A percentile compares a stretch with the other conserved stretches of the same genome.
Conservation (phyloP, 1,140 invertebrate genomes). For the Melanaphis sacchari region DNA sequence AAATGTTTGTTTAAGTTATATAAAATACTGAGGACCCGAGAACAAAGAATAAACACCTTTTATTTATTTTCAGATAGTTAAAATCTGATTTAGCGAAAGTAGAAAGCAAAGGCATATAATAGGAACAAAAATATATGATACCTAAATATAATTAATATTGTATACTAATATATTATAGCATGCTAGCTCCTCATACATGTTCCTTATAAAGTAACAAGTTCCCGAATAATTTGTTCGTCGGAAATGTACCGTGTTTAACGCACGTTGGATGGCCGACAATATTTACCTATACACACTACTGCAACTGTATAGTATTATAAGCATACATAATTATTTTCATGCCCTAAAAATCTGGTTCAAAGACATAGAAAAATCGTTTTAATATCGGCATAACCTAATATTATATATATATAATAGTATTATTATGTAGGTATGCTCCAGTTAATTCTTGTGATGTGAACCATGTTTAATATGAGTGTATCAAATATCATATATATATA, state of each 20-base stretch:
- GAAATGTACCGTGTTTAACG: slow-evolving; percentile 44
- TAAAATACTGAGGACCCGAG: neutral
- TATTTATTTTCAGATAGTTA: neutral
- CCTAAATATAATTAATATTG: neutral
- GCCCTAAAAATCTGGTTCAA: slow-evolving; percentile 38
- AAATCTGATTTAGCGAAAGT: slow-evolving; percentile 10
- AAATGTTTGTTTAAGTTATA: neutral
- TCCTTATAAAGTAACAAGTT: neutral
- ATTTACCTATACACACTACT: neutral
- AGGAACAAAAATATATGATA: neutral
- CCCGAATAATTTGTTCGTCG: neutral
- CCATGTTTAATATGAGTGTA: neutral
- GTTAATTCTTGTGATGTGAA: slow-evolving; percentile 20
- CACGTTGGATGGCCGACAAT: neutral
- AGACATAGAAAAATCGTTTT: neutral
- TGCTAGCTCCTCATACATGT: neutral
- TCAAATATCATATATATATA: too few relatives aligned
- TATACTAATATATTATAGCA: neutral
- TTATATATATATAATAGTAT: neutral
- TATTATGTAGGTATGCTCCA: neutral
- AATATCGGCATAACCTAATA: neutral
- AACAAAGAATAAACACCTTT: neutral
- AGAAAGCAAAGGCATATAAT: neutral
- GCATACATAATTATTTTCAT: neutral
- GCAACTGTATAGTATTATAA: neutral